Percentiles rank a stretch among this genome's conserved stretches.
phyloP scores from a whole-genome alignment of 1,140 invertebrate species.

The Apis mellifera region Amel_HAv3.1 CM009936.2:8565001-8565500 shows the following conservation, averaged over 20 bases:
- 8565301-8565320: background rate
- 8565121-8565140: slow-evolving; percentile 28
- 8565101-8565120: background rate
- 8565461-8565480: too few species aligned
- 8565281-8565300: slow-evolving; percentile 55
- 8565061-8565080: slow-evolving; percentile 15
- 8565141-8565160: background rate
- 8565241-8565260: slow-evolving; percentile 68
- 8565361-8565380: too few species aligned
- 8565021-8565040: slow-evolving; percentile 70
- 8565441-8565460: too few species aligned
- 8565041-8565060: slow-evolving; percentile 51
- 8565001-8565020: slow-evolving; percentile 67
- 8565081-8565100: slow-evolving; percentile 22
- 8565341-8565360: too few species aligned
- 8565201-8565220: slow-evolving; percentile 47
- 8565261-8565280: slow-evolving; percentile 55
- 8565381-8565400: too few species aligned
- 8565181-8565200: slow-evolving; percentile 34
- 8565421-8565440: too few species aligned
- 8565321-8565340: too few species aligned
- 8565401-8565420: too few species aligned
- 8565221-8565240: slow-evolving; percentile 68
- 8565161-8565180: slow-evolving; percentile 32
- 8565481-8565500: too few species aligned